Evolutionary conservation across 2,797 vertebrate species (phyloP), one percentile per base, ranked within the genome.

Genomic region (Tarsius wallacei): DNA sequence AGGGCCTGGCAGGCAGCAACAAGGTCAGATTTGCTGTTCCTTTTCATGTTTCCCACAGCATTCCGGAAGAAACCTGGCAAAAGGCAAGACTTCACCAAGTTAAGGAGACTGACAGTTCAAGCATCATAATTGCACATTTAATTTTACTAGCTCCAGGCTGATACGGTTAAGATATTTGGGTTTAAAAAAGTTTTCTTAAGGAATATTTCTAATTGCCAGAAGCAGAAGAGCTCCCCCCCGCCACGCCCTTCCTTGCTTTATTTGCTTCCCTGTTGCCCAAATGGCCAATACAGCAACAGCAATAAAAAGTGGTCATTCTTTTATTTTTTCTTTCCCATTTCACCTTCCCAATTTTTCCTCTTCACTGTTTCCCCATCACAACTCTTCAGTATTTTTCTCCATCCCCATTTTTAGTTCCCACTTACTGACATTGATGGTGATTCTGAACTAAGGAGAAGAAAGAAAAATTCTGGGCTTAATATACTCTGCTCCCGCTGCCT

Each of bases 31-130:
- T 14, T 13, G 16, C 36, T 2, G 28, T 24, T 63, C 71, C 31
- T 61, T 86, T 66, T 33, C 55, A 73, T 24, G 64, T 53, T 83
- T 11, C 28, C 24, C 80, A 83, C n/a, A 87, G 82, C 28, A 66
- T 71, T 90, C 71, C 57, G 28, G 68, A 71, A 82, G 57, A 91
- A 64, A 47, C 4, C 15, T 85, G 2, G 1, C 26, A 33, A 80
- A 96, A 91, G 26, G 17, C 11, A 81, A 71, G 68, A 51, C 31
- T 68, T 97, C 24, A 10, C 21, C 64, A 82, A 90, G 74, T 93
- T 64, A 53, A 81, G 5, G 57, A 70, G 59, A 55, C 14, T 15
- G 53, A 91, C 26, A 22, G 3, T 55, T 70, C 49, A 86, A 68
- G 47, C 26, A 68, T 51, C 42, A n/a, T 57, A 74, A 88, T 26